Conservation (phyloP, 2,113 vertebrate species). For the Ceratotherium simum region DNA sequence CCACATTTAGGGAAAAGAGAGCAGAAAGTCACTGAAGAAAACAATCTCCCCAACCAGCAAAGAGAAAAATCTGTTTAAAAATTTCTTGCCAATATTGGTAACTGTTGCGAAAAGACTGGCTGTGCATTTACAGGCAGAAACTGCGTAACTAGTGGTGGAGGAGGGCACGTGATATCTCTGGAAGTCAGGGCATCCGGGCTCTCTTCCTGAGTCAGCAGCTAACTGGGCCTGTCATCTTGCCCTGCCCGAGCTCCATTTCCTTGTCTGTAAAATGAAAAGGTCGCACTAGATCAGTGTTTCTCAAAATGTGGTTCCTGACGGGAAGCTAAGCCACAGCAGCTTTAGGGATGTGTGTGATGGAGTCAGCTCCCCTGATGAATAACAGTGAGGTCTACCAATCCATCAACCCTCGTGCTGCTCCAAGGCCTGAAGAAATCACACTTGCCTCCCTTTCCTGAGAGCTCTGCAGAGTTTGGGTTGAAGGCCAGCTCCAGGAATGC, state of each 20-base stretch:
- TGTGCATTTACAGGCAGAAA: neutral
- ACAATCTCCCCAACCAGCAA: neutral
- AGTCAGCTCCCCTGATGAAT: neutral
- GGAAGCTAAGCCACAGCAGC: neutral
- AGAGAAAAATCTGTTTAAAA: neutral
- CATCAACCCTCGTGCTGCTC: neutral
- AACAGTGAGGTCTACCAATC: neutral
- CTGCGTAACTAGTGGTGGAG: neutral
- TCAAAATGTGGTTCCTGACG: neutral
- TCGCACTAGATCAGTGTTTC: neutral
- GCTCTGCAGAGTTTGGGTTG: neutral
- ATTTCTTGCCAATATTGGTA: neutral
- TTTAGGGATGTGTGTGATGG: neutral
- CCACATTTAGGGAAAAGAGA: constrained; percentile 20
- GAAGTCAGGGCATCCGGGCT: too few relatives aligned
- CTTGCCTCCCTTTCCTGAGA: neutral
- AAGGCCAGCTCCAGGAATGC: neutral
- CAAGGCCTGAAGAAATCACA: neutral
- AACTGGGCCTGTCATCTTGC: neutral
- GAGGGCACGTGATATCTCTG: neutral
- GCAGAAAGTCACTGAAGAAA: neutral
- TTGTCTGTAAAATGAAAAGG: neutral
- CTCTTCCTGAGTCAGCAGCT: neutral
- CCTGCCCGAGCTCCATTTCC: neutral
- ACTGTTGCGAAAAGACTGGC: neutral